These are phyloP conservation scores for Crotalus horridus DNA, from an alignment of 2,113 vertebrate species.

Conservation along the genomic window DNA sequence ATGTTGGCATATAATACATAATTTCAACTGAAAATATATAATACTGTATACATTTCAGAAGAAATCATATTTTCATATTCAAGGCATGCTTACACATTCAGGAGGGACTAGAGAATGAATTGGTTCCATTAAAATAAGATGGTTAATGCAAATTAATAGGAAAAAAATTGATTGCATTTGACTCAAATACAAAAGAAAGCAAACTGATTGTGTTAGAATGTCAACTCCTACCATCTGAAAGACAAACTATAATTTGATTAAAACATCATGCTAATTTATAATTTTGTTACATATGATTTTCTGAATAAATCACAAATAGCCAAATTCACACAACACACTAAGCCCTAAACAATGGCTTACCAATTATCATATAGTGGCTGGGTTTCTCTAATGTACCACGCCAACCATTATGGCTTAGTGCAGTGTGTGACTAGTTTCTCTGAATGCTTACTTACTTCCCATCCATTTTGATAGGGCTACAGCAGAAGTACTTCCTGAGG, in stretches of 20 bases:
- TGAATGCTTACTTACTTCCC: not conserved
- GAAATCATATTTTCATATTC: constrained; percentile 14
- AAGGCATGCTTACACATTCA: not conserved
- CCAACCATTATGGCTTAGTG: not conserved
- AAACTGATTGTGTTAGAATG: not conserved
- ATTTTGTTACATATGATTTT: not conserved
- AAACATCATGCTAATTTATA: not conserved
- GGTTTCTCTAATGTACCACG: not conserved
- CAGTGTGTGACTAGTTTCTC: not conserved
- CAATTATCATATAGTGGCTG: not conserved
- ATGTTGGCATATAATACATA: not conserved
- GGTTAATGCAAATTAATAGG: constrained; percentile 11
- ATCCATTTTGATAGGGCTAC: not conserved
- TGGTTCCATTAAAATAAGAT: not conserved
- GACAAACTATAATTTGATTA: not conserved
- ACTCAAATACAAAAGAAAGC: constrained; percentile 7
- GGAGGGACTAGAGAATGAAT: constrained; percentile 22
- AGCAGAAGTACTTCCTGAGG: not conserved
- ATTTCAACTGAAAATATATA: constrained; percentile 29
- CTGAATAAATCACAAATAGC: not conserved
- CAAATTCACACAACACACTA: not conserved
- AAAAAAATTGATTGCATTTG: not conserved
- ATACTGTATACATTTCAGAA: constrained; percentile 9
- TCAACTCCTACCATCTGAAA: constrained; percentile 6
- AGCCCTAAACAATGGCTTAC: not conserved